A percentile compares a stretch with the other conserved stretches of the same genome.
phyloP scores from a whole-genome alignment of 2,888 invertebrate species.

The Eilema depressum region DNA sequence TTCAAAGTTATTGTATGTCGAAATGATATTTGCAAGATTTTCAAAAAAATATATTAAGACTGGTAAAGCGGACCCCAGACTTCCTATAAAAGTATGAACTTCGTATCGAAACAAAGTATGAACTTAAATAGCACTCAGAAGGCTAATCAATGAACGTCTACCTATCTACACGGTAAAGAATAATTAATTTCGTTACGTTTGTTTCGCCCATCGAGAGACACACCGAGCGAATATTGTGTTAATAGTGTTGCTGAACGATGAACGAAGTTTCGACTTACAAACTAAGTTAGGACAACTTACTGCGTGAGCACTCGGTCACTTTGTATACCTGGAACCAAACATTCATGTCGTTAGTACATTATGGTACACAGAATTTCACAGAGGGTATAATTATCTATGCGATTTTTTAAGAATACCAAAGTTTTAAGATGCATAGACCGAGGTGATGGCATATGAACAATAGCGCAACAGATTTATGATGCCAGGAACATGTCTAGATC shows the following conservation, averaged over 20 bases:
- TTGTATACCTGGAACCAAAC: slow-evolving; percentile 14
- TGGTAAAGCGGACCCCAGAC: too few relatives aligned
- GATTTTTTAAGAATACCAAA: not conserved
- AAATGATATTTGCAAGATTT: too few relatives aligned
- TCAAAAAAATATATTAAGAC: too few relatives aligned
- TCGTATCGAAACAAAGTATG: too few relatives aligned
- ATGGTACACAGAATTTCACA: not conserved
- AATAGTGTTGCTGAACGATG: not conserved
- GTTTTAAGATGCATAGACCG: too few relatives aligned
- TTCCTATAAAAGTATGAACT: too few relatives aligned
- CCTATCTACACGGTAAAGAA: not conserved
- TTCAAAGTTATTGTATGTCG: too few relatives aligned
- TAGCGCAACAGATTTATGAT: not conserved
- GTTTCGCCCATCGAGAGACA: not conserved
- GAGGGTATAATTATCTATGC: not conserved
- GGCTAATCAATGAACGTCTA: too few relatives aligned
- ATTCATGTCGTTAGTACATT: not conserved
- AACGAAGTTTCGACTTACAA: slow-evolving; percentile 11
- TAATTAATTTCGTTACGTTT: not conserved
- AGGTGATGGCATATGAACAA: not conserved
- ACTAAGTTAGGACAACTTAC: slow-evolving; percentile 11
- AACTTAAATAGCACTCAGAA: too few relatives aligned
- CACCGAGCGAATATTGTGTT: not conserved
- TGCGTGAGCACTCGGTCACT: not conserved
- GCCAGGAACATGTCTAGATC: too few relatives aligned